Base-by-base conservation (phyloP, 1,140 invertebrate genomes). In the Ptiloglossa arizonensis region DNA sequence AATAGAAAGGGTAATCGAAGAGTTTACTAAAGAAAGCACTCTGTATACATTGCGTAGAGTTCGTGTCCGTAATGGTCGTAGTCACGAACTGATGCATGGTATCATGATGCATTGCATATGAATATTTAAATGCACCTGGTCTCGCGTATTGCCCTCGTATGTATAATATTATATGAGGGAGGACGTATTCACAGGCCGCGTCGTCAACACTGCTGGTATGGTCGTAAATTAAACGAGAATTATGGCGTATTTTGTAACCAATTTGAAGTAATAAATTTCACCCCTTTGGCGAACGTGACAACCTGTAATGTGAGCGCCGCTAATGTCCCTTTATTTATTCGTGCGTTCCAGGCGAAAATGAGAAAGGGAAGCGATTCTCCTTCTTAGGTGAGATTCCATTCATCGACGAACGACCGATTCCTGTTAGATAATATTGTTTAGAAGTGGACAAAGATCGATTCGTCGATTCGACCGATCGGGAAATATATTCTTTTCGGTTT, bases 241-340 rank as follows among this genome's bases (percentile, higher is more conserved):
- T 83, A 83, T 78, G 54, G 70, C 64, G 44, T 82, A 83, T 85
- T 86, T 86, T 85, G 67, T 82, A 82, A 85, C 83, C 83, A 79
- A 83, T 81, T 86, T 83, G 59, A 81, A 59, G 75, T 63, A 76
- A 87, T 83, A 87, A 87, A 87, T 87, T 83, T 85, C 44, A 72
- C 38, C 35, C 72, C 57, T 46, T 59, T 29, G 24, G 57, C 19
- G 52, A 56, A 41, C 54, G 62, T 27, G 44, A 59, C 81, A 82
- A 67, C 52, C 71, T 27, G 67, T 68, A 83, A 82, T 79, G 69
- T 69, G 27, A 79, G 27, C 15, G 27, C 57, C 38, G 41, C 67
- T 83, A 69, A 83, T 83, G 44, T 68, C 27, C 46, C 60, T 56
- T 46, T 56, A 73, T 82, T 83, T 83, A 78, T 83, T 78, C 29